Conservation (phyloP, 2,888 invertebrate species). For the Rotaria magnacalcarata region DNA sequence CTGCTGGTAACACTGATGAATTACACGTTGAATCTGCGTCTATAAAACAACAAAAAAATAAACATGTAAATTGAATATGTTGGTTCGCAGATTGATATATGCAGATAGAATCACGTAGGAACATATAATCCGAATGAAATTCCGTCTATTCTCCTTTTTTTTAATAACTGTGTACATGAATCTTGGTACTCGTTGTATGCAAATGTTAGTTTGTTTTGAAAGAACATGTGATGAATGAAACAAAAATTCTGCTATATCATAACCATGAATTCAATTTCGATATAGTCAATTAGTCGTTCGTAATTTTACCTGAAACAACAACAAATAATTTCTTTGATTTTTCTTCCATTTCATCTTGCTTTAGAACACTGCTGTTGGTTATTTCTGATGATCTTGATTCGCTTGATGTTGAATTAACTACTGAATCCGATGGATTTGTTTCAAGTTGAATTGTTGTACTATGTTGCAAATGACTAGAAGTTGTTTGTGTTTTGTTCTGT, state of each 20-base stretch:
- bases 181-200: too few relatives aligned
- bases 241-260: too few relatives aligned
- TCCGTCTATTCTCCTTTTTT: not conserved
- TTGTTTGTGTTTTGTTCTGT: not conserved
- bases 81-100: not conserved
- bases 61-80: not conserved
- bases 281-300: too few relatives aligned
- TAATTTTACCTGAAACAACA: not conserved
- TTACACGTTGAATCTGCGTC: not conserved
- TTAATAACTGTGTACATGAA: not conserved
- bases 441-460: too few relatives aligned
- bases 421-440: not conserved
- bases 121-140: not conserved
- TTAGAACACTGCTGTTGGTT: not conserved
- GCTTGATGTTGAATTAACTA: not conserved
- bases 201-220: too few relatives aligned
- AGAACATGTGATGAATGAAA: too few relatives aligned
- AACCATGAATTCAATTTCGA: too few relatives aligned
- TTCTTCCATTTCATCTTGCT: not conserved
- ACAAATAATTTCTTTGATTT: slow-evolving; percentile 22
- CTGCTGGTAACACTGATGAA: not conserved
- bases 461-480: not conserved
- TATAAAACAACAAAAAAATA: not conserved
- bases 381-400: not conserved
- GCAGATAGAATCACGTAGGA: not conserved